Evolutionary conservation across 1,140 invertebrate species (phyloP).

Genomic region (Metopolophium dirhodum): DNA sequence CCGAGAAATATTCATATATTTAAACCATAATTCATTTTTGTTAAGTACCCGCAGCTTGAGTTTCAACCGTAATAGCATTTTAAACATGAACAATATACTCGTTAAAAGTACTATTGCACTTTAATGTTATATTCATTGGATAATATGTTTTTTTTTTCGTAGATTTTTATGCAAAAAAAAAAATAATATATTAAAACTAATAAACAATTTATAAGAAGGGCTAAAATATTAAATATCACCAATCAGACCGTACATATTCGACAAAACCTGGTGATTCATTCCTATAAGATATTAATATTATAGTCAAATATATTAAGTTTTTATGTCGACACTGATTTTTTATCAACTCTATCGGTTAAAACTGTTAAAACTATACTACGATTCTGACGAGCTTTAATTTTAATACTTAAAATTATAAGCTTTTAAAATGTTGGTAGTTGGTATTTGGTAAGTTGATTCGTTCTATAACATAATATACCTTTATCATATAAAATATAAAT

Average conservation of each 20-base stretch:
- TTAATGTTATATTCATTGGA: not conserved
- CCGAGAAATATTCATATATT: not conserved
- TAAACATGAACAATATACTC: not conserved
- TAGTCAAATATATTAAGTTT: too few relatives aligned
- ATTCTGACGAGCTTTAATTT: too few relatives aligned
- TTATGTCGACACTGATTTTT: too few relatives aligned
- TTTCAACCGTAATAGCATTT: not conserved
- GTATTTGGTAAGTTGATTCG: too few relatives aligned
- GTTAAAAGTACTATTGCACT: conserved; percentile 24
- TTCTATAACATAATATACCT: too few relatives aligned
- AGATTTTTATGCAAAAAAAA: not conserved
- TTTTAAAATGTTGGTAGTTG: too few relatives aligned
- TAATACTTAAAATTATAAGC: too few relatives aligned
- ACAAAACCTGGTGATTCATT: too few relatives aligned
- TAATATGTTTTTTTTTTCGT: not conserved
- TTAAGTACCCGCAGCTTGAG: not conserved
- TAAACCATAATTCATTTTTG: conserved; percentile 23
- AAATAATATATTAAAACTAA: not conserved
- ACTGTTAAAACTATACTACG: too few relatives aligned
- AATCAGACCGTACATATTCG: not conserved
- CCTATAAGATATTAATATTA: too few relatives aligned
- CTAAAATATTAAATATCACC: not conserved
- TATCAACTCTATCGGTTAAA: too few relatives aligned
- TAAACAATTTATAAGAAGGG: not conserved
- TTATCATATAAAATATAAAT: too few relatives aligned